A percentile compares a stretch with the other conserved stretches of the same genome.
Evolutionary conservation across 1,140 invertebrate species (phyloP).

Genomic region (Plectrocnemia conspersa): DNA sequence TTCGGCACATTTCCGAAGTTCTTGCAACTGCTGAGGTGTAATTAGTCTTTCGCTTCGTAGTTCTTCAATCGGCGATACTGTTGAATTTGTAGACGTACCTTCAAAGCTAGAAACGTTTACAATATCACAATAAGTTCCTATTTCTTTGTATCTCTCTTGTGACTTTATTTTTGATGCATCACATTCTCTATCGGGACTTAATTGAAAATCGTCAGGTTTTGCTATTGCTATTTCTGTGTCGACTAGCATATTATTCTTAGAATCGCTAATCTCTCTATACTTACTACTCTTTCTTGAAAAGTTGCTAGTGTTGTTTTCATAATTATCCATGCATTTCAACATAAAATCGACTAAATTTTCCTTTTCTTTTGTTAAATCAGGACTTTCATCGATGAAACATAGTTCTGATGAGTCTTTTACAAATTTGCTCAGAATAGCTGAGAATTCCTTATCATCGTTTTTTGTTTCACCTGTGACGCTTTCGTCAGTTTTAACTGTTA

Average conservation of each 20-base stretch:
- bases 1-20: conserved; percentile 30
- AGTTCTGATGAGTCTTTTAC: conserved; percentile 45
- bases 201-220: conserved; percentile 46
- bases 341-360: conserved; percentile 48
- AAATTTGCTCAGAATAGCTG: conserved; percentile 37
- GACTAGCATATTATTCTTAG: conserved; percentile 37
- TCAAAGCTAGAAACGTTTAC: conserved; percentile 20
- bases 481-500: conserved; percentile 6
- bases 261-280: conserved; percentile 46
- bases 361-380: conserved; percentile 40
- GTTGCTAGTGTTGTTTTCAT: conserved; percentile 38
- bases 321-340: conserved; percentile 49
- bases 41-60: conserved; percentile 12
- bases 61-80: conserved; percentile 19
- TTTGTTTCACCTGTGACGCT: conserved; percentile 13
- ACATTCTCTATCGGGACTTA: conserved; percentile 47
- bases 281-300: conserved; percentile 42
- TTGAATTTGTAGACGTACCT: conserved; percentile 7
- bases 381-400: conserved; percentile 48
- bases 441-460: conserved; percentile 46
- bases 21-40: conserved; percentile 22
- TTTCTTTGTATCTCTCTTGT: conserved; percentile 25
- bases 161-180: conserved; percentile 41
- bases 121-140: conserved; percentile 32
- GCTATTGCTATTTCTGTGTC: conserved; percentile 43